Base-by-base conservation (phyloP, 2,797 vertebrate species). In the Hapalemur alaotrensis region DNA sequence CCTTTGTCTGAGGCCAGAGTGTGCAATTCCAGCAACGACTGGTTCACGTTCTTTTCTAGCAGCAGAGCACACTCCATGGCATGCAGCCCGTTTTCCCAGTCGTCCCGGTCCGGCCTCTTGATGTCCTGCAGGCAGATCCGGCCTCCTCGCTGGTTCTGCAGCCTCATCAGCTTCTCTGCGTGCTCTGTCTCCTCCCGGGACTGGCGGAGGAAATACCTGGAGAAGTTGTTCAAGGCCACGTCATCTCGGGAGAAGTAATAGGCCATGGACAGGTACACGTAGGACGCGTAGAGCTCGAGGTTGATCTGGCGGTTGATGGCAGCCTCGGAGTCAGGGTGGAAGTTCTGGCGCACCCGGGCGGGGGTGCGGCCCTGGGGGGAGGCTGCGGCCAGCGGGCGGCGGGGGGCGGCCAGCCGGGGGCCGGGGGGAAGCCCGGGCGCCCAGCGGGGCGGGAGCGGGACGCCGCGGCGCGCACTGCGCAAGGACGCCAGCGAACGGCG, bases 161-260 rank as follows among this genome's bases (percentile, higher is more conserved):
- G 95, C 94, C 99, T 99, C 99, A 99, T 99, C 22, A 99, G 98
- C 95, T 99, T 99, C 98, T 99, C 99, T 0, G 99, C 99, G 0
- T 99, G 99, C 91, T 99, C 99, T 0, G 99, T 99, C 93, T 99
- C 99, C 98, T 99, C 99, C 0, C 99, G 99, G 0, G 99, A 99
- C 98, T 99, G 99, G 72, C 98, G 95, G 79, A 98, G 98, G 97
- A 99, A 99, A 91, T 99, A 99, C 96, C 99, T 99, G 65, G 99
- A 98, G 97, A 99, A 99, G 98, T 99, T 99, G 96, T 98, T 98
- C 97, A 99, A 98, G 70, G 99, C 99, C 98, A 99, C 99, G 91
- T 99, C 99, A 46, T 99, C 99, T 54, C 99, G 98, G 97, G 99
- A 99, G 89, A 99, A 99, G 97, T 99, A 99, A 96, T 99, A 99